Percentiles rank a stretch among this genome's conserved stretches.
Evolutionary conservation across 2,113 vertebrate species (phyloP).

Genomic region (Odontophorus gujanensis): DNA sequence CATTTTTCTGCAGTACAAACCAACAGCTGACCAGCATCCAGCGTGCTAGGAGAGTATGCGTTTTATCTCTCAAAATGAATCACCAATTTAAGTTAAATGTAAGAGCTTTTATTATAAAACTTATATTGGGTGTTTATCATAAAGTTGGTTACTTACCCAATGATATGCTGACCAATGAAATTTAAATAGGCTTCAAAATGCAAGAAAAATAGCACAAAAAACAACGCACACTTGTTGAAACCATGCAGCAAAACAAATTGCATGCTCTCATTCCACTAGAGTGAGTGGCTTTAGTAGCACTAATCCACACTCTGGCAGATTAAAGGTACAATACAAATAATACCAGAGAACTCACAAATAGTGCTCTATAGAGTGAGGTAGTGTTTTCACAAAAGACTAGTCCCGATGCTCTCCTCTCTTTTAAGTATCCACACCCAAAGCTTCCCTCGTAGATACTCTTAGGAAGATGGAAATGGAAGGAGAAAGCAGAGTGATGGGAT

Average conservation of each 20-base stretch:
- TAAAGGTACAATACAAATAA: conserved; percentile 76
- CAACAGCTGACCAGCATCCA: conserved; percentile 16
- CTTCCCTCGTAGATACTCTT: conserved; percentile 97
- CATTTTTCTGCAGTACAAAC: conserved; percentile 17
- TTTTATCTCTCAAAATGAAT: conserved; percentile 37
- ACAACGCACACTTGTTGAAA: conserved; percentile 62
- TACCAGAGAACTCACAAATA: conserved; percentile 92
- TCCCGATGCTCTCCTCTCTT: conserved; percentile 91
- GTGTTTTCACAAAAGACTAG: conserved; percentile 98
- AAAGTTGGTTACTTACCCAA: conserved; percentile 57
- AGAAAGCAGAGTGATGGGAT: conserved; percentile 81
- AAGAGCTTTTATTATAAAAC: conserved; percentile 7
- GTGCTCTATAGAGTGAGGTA: conserved; percentile 91
- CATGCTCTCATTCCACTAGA: conserved; percentile 81
- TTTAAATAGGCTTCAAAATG: conserved; percentile 68
- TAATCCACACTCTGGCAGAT: conserved; percentile 76
- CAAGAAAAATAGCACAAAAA: conserved; percentile 66
- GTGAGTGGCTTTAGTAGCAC: conserved; percentile 68
- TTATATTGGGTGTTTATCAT: conserved; percentile 50
- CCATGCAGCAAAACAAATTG: conserved; percentile 78
- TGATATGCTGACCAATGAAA: conserved; percentile 58
- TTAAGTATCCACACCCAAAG: conserved; percentile 93
- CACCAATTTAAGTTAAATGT: conserved; percentile 15
- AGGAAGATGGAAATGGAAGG: conserved; percentile 79
- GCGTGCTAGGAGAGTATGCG: background rate